Percentiles rank a stretch among this genome's conserved stretches.
Evolutionary conservation across 2,888 invertebrate species (phyloP).

Genomic region (Eurois occulta): DNA sequence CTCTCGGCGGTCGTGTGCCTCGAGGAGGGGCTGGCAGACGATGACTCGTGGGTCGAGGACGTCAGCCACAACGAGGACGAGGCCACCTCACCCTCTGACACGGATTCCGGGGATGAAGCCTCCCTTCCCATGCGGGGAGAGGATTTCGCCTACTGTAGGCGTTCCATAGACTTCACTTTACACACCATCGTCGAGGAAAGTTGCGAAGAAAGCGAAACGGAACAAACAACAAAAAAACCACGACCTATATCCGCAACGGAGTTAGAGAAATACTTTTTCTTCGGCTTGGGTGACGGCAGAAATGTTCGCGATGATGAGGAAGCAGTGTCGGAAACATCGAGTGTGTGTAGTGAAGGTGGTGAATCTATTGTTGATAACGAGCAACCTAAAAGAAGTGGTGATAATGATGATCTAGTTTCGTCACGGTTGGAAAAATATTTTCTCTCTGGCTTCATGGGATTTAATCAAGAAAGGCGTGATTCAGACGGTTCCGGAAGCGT

Average conservation of each 20-base stretch:
- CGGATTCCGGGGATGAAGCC: constrained; percentile 93
- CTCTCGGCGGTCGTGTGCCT: constrained; percentile 93
- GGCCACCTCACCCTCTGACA: constrained; percentile 92
- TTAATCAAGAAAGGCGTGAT: constrained; percentile 94
- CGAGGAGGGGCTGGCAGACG: constrained; percentile 96
- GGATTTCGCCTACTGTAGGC: constrained; percentile 94
- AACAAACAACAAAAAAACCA: constrained; percentile 91
- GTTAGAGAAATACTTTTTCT: constrained; percentile 97
- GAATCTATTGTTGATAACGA: constrained; percentile 93
- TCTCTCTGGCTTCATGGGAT: constrained; percentile 95
- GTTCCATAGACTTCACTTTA: constrained; percentile 96
- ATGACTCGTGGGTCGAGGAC: constrained; percentile 98
- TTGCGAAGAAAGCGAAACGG: constrained; percentile 97
- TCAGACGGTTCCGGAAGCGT: constrained; percentile 96
- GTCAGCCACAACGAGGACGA: constrained; percentile 95
- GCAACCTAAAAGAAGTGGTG: constrained; percentile 89
- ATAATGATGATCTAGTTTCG: constrained; percentile 94
- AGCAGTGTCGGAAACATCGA: constrained; percentile 95
- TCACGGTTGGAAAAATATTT: constrained; percentile 97
- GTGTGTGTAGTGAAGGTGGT: constrained; percentile 95
- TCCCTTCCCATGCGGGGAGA: constrained; percentile 94
- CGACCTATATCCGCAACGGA: constrained; percentile 95
- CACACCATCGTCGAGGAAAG: constrained; percentile 98
- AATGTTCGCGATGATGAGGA: constrained; percentile 91
- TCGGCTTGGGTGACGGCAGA: constrained; percentile 94